Evolutionary conservation across 2,797 vertebrate genomes (phyloP), one percentile per base, ranked within the genome.

Genomic region (Phalloptychus januarius): DNA sequence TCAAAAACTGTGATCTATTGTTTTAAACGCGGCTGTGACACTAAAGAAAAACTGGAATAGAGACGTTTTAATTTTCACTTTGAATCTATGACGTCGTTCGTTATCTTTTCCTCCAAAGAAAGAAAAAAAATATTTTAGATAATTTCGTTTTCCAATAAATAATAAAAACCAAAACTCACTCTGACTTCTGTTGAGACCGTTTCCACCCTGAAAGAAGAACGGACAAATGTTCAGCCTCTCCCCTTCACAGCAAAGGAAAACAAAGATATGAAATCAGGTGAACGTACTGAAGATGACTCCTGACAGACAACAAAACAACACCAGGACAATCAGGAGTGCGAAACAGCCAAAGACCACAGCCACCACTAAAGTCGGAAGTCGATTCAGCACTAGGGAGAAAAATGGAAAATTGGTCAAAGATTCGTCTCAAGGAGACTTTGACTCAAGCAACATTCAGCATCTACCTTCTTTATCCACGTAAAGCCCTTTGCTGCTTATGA

Each of bases 391-490:
- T 96, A 75, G 36, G 61, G 28, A 71, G 82, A 61, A 76, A 79
- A 25, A 23, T 18, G 33, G 75, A 58, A 61, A 76, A 63, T 0
- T 10, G 23, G 18, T 72, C 5, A 31, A 42, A 58, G 38, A 72
- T 5, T 23, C n/a, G 12, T 46, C 8, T 45, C 0, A 3, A 36
- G 6, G 2, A 78, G 25, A 33, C 56, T 56, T 44, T 16, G 74
- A n/a, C 5, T 42, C 6, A 16, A 56, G 45, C 8, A 20, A 42
- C 33, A 13, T 38, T 2, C 46, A 74, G 23, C 12, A 5, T n/a
- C 61, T 89, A 96, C 95, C 94, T 77, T 92, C 79, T 84, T 85
- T 81, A 82, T 89, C 88, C n/a, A 96, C 1, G n/a, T 93, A 87
- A 18, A 0, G 25, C 25, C 2, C 70, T 2, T 58, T 76, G 78